Conservation (phyloP, 2,113 vertebrate genomes). For the Brachionichthys hirsutus region DNA sequence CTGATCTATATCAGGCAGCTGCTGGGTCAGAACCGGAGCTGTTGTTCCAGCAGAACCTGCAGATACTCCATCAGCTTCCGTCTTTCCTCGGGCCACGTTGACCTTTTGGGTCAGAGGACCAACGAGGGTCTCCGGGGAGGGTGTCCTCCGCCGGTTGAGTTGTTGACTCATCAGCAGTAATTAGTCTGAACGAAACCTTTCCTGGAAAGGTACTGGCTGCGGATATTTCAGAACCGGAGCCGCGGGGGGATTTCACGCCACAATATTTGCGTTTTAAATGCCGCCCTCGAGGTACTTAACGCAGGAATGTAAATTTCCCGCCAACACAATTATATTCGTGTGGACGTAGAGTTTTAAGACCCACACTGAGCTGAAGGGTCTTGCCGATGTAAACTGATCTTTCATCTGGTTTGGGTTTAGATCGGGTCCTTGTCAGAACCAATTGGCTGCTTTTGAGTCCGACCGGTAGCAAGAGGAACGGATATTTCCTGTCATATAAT, state of each 20-base stretch:
- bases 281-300: background rate
- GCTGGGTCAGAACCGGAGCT: constrained; percentile 47
- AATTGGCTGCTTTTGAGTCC: constrained; percentile 18
- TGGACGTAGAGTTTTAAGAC: constrained; percentile 2
- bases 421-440: constrained; percentile 48
- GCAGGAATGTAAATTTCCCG: constrained; percentile 13
- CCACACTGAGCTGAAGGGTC: constrained; percentile 38
- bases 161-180: constrained; percentile 57
- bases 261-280: constrained; percentile 38
- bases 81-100: constrained; percentile 41
- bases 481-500: constrained; percentile 59
- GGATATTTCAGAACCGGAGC: constrained; percentile 42
- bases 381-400: constrained; percentile 59
- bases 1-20: constrained; percentile 58
- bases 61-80: background rate
- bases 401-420: constrained; percentile 71
- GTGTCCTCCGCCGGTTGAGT: background rate
- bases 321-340: no score
- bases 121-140: no score
- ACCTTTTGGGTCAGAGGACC: constrained; percentile 30
- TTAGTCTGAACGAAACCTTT: constrained; percentile 52
- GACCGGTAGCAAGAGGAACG: constrained; percentile 29
- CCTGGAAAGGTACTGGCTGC: constrained; percentile 36
- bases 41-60: constrained; percentile 29
- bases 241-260: constrained; percentile 29